phyloP scores from a whole-genome alignment of 2,888 invertebrate species.

The Drosophila yooni region DNA sequence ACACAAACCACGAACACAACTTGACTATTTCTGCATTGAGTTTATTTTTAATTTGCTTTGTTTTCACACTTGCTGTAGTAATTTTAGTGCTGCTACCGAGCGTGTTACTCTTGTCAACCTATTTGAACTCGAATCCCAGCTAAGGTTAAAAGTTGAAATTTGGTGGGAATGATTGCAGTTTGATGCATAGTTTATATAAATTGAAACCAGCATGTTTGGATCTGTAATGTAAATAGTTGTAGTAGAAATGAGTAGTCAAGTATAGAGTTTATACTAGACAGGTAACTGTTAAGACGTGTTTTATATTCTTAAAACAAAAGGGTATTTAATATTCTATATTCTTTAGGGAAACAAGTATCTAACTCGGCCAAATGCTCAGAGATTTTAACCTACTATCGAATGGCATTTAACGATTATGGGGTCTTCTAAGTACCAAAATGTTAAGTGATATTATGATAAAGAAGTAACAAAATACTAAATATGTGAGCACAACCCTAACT shows the following conservation, averaged over 20 bases:
- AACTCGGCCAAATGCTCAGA: no score
- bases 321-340: constrained; percentile 2
- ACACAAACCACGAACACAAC: constrained; percentile 24
- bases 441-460: no score
- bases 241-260: neutral
- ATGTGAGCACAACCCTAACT: no score
- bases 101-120: neutral
- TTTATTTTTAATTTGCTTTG: constrained; percentile 10
- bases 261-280: neutral
- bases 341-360: no score
- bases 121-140: neutral
- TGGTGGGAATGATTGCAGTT: neutral
- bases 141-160: neutral
- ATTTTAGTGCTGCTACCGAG: neutral
- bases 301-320: neutral
- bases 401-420: no score
- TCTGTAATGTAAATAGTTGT: neutral
- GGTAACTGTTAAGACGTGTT: neutral
- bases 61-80: neutral
- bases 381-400: no score
- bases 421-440: no score
- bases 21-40: constrained; percentile 9
- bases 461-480: no score
- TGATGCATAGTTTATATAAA: neutral
- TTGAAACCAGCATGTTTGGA: no score